phyloP scores from a whole-genome alignment of 1,140 invertebrate species.

The Drosophila carrolli region DNA sequence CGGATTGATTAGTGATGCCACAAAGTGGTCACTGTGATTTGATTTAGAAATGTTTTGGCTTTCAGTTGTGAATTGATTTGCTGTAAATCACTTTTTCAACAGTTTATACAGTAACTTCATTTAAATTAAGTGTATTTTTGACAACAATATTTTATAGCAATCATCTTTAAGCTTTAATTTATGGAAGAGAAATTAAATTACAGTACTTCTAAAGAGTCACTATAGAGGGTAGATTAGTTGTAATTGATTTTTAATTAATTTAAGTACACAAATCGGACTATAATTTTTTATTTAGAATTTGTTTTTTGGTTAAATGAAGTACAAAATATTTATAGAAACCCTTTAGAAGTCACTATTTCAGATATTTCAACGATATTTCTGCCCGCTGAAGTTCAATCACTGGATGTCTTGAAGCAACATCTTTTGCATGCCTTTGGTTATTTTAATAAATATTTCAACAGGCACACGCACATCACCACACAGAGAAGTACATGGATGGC shows the following conservation, averaged over 20 bases:
- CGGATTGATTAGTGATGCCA: constrained; percentile 26
- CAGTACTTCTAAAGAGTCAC: too few relatives aligned
- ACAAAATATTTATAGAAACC: too few relatives aligned
- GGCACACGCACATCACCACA: constrained; percentile 36
- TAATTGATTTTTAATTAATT: too few relatives aligned
- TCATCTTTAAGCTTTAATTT: too few relatives aligned
- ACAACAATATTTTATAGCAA: not conserved
- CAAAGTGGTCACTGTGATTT: constrained; percentile 16
- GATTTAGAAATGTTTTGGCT: constrained; percentile 3
- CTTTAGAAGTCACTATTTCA: not conserved
- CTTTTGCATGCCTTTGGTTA: constrained; percentile 54
- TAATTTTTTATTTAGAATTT: too few relatives aligned
- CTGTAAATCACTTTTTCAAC: not conserved
- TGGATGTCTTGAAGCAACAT: constrained; percentile 7
- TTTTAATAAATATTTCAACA: constrained; percentile 78
- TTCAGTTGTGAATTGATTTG: not conserved
- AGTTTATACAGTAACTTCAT: not conserved
- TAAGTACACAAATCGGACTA: too few relatives aligned
- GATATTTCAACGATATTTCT: too few relatives aligned
- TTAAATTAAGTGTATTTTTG: not conserved
- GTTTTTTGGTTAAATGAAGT: too few relatives aligned
- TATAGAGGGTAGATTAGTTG: too few relatives aligned
- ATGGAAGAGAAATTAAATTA: too few relatives aligned
- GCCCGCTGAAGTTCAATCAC: constrained; percentile 1
- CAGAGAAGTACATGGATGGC: constrained; percentile 18